Base-by-base conservation (phyloP, 35 echinoderm and acorn worm species). In the Anneissia japonica region DNA sequence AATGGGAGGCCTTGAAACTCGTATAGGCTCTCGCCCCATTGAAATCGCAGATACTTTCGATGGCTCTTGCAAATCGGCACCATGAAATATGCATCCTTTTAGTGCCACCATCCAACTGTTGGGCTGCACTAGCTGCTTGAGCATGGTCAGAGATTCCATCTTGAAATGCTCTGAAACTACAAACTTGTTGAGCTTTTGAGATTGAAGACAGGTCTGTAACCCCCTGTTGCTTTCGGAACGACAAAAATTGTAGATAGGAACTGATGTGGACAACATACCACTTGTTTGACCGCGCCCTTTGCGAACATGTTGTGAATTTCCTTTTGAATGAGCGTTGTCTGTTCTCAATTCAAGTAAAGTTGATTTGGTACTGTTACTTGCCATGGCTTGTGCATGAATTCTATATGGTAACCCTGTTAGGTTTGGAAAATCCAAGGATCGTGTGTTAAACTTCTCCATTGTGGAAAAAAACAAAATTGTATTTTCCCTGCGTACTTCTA, bases 171-270 rank as follows among this genome's bases (percentile, higher is more conserved):
- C 79, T 34, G 83, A 74, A 11, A 31, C 16, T 30, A 89, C 74
- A 31, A 83, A 89, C 72, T 89, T 3, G 74, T 83, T 83, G 6
- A 74, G 55, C 16, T 80, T 39, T 82, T 82, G 3, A 89, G 30
- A 41, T 89, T 89, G 77, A 90, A 74, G 16, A 90, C 41, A 26
- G 81, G 81, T 75, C 87, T 83, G 26, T 38, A 28, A 34, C 41
- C 79, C 34, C 87, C 87, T 23, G 46, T 9, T 55, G 72, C 73
- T 80, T 89, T 89, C 0, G 79, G 79, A 12, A 75, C 36, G 0
- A 37, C 38, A 72, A 89, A 89, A 34, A 89, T 82, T 46, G 32
- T 82, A 1, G 87, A 89, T 0, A 89, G 10, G 36, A 74, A 89
- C 35, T 82, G 39, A 35, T 43, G 11, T 3, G 80, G 74, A 16